phyloP scores from a whole-genome alignment of 2,113 vertebrate genomes.

The Mormyrus iriodes region DNA sequence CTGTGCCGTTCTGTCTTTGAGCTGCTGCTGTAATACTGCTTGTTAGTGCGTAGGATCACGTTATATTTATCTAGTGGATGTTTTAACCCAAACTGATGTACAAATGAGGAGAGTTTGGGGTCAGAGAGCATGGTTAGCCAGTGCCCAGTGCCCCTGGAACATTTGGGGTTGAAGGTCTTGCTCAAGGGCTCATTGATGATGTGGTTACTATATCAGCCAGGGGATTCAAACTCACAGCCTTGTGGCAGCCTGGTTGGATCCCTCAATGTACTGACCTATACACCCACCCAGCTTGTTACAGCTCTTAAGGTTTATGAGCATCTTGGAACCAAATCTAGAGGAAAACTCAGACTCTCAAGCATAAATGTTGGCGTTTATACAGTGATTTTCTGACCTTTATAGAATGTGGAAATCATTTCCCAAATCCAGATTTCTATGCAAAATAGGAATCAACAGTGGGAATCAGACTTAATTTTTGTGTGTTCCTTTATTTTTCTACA shows the following conservation, averaged over 20 bases:
- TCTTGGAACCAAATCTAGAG: background rate
- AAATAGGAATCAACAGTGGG: background rate
- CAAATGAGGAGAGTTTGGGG: background rate
- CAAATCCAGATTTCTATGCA: background rate
- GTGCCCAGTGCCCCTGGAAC: background rate
- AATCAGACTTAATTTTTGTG: background rate
- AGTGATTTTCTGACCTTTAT: background rate
- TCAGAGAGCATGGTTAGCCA: background rate
- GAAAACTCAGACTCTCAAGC: background rate
- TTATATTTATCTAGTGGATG: background rate
- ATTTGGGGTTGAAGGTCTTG: background rate
- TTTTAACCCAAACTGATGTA: background rate
- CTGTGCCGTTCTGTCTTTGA: background rate
- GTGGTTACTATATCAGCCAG: background rate
- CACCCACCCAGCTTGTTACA: background rate
- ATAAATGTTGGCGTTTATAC: background rate
- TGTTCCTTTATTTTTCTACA: too few relatives aligned
- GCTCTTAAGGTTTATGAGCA: background rate
- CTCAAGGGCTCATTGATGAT: background rate
- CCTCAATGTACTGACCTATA: background rate
- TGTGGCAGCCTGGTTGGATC: background rate
- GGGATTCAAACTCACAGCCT: background rate
- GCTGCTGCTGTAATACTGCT: background rate
- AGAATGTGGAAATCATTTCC: background rate
- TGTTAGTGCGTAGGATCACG: background rate